Conservation (phyloP, 2,113 vertebrate species). For the Apus apus region DNA sequence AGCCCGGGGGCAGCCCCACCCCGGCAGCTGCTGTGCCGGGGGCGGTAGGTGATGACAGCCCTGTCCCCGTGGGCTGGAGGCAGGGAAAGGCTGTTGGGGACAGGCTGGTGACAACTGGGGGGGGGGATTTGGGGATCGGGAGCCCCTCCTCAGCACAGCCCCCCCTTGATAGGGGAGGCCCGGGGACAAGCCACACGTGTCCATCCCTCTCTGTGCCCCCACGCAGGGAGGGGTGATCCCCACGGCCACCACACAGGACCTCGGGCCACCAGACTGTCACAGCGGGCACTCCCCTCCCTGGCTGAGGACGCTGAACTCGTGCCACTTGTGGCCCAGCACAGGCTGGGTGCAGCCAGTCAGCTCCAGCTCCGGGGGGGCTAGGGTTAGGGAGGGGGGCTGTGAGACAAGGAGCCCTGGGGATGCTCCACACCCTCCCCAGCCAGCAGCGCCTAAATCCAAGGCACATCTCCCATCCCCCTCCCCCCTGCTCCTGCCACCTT, state of each 20-base stretch:
- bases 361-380: rapidly evolving
- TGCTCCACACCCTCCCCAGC: not conserved
- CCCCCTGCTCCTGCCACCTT: rapidly evolving
- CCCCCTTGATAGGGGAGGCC: not conserved
- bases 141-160: not conserved
- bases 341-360: rapidly evolving
- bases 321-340: not conserved
- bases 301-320: not conserved
- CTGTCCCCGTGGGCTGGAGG: not conserved
- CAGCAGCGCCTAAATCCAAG: not conserved
- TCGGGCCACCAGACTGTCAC: not conserved
- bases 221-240: not conserved
- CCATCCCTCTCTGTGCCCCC: rapidly evolving
- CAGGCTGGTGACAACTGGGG: not conserved
- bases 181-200: not conserved
- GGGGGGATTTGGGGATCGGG: rapidly evolving
- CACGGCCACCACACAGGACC: rapidly evolving
- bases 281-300: rapidly evolving
- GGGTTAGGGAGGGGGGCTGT: not conserved
- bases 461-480: rapidly evolving
- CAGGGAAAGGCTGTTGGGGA: not conserved
- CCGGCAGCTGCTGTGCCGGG: not conserved
- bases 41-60: not conserved
- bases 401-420: rapidly evolving
- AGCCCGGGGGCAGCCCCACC: not conserved